Base-by-base conservation (phyloP, 2,797 vertebrate genomes). In the Philypnodon macrostomus region DNA sequence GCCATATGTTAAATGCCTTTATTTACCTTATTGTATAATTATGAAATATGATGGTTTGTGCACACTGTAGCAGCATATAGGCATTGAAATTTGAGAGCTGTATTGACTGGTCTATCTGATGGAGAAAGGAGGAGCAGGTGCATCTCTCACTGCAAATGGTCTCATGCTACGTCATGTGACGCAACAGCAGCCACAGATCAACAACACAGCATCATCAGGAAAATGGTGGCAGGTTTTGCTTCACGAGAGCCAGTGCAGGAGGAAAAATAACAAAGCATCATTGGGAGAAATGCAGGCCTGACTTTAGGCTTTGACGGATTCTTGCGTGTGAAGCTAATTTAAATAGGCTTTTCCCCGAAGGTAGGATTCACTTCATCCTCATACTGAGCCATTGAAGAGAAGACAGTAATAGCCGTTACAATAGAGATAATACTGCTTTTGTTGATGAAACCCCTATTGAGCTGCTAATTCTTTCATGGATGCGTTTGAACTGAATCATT, bases 171-270 rank as follows among this genome's bases (percentile, higher is more conserved):
- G 76, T 90, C 85, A 87, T 63, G 66, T 89, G 88, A 81, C 30
- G 79, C 75, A 76, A 54, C 57, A 73, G 70, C 76, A 65, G 76
- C 17, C 55, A 23, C 53, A 7, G 79, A 86, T 75, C 83, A 87
- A 89, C 87, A 91, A 89, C 87, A 88, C 83, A 84, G 82, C 85
- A 85, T 87, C 78, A 66, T 62, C 71, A 81, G 81, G 75, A 79
- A 87, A 85, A 91, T 85, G 88, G 89, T 84, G 87, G 83, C 82
- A 75, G 70, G 47, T 42, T 49, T 63, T 64, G 63, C 48, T 47
- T 83, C 70, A 71, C 53, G 61, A 53, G 47, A 79, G 60, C 52
- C 37, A 60, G 38, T 57, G 53, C 53, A 65, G 32, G 26, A 70
- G 46, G 36, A 47, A 26, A n/a, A n/a, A n/a, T 10, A 63, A 55